phyloP scores from a whole-genome alignment of 2,888 invertebrate species.

The Gerosis bhagava region DNA sequence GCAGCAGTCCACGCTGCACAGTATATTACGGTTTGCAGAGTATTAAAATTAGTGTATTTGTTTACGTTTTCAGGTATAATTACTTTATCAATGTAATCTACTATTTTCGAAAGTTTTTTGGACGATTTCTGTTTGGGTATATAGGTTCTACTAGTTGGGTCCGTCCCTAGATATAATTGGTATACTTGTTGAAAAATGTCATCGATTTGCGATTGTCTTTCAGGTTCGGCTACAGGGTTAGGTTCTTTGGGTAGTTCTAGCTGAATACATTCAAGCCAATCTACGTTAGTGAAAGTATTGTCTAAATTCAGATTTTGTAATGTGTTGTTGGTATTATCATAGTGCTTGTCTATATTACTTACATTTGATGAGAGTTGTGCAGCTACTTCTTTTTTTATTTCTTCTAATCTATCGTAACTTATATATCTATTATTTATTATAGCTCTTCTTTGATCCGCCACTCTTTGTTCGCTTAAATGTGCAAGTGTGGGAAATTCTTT shows the following conservation, averaged over 20 bases:
- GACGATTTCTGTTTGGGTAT: constrained; percentile 20
- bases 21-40: constrained; percentile 16
- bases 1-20: constrained; percentile 15
- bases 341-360: background rate
- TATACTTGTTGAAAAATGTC: background rate
- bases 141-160: constrained; percentile 7
- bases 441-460: constrained; percentile 23
- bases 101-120: constrained; percentile 2
- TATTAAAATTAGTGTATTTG: constrained; percentile 8
- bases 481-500: constrained; percentile 6
- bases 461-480: constrained; percentile 24
- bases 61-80: constrained; percentile 7
- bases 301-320: no score
- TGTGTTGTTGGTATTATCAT: no score
- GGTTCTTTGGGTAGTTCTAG: no score
- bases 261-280: no score
- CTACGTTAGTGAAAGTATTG: no score
- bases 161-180: background rate
- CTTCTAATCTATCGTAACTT: background rate
- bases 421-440: constrained; percentile 27
- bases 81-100: constrained; percentile 12
- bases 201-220: no score
- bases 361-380: no score
- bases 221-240: no score
- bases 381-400: background rate